Base-by-base conservation (phyloP, 2,797 vertebrate species). In the Eupleurogrammus muticus region DNA sequence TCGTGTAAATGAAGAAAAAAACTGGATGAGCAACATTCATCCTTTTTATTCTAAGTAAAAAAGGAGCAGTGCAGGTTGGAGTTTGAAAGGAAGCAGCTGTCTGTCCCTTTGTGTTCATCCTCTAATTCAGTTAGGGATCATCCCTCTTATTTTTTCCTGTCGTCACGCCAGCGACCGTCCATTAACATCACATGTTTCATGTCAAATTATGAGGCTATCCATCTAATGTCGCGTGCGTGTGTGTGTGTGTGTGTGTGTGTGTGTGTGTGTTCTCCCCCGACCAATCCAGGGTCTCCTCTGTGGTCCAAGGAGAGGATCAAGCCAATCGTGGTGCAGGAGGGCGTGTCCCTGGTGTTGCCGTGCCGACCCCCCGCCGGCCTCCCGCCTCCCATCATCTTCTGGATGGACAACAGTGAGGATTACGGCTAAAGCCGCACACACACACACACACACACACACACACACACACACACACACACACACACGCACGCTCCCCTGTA, bases 391-490 rank as follows among this genome's bases (percentile, higher is more conserved):
- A 94, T 99, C 75, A 95, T 99, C 83, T 99, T 99, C 94, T 99
- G 98, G 98, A 99, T 99, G 98, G 97, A 99, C 93, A 97, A 97
- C 32, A 95, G 98, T 99, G 92, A 99, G 97, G n/a, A n/a, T n/a
- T n/a, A n/a, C 86, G 8, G 0, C 28, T 50, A 44, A 19, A 11
- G 0, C 14, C 48, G 23, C n/a, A 2, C 0, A 10, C 1, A 51
- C 34, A 7, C 21, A 35, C 23, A 56, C 13, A 44, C 44, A n/a
- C n/a, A n/a, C n/a, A n/a, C n/a, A n/a, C n/a, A n/a, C n/a, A n/a
- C n/a, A n/a, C n/a, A n/a, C n/a, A n/a, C n/a, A n/a, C n/a, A n/a
- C n/a, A n/a, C n/a, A n/a, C n/a, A n/a, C n/a, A n/a, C n/a, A n/a
- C n/a, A n/a, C n/a, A n/a, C n/a, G n/a, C n/a, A n/a, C n/a, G n/a